Evolutionary conservation across 2,888 invertebrate species (phyloP).

Genomic region (Orchesella flavescens): DNA sequence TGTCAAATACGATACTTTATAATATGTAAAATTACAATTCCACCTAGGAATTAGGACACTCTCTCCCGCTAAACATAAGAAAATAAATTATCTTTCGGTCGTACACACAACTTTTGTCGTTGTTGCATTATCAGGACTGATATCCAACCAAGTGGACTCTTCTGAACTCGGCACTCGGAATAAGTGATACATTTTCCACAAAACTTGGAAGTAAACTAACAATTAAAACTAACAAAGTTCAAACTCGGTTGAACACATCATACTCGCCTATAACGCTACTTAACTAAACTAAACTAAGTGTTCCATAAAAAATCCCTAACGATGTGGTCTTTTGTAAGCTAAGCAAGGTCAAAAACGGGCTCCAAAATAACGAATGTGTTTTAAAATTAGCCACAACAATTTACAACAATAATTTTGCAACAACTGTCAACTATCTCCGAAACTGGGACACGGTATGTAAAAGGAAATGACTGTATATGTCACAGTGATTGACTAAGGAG

Average conservation of each 20-base stretch:
- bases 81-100: no score
- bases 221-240: background rate
- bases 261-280: background rate
- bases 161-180: constrained; percentile 15
- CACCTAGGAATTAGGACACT: no score
- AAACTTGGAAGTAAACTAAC: background rate
- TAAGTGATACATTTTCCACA: constrained; percentile 37
- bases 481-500: background rate
- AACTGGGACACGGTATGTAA: background rate
- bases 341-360: no score
- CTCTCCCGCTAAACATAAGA: no score
- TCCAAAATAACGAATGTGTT: background rate
- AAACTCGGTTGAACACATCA: background rate
- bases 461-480: constrained; percentile 8
- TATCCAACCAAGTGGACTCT: background rate
- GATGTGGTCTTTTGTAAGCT: no score
- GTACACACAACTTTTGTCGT: no score
- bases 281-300: no score
- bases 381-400: background rate
- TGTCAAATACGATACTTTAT: background rate
- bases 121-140: no score
- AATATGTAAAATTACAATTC: no score
- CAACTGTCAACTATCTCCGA: background rate
- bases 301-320: no score
- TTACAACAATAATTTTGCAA: background rate